Percentiles rank a stretch among this genome's conserved stretches.
These are phyloP conservation scores for Sebastiscus tertius DNA, from an alignment of 2,797 vertebrate genomes.

Conservation along the genomic window DNA sequence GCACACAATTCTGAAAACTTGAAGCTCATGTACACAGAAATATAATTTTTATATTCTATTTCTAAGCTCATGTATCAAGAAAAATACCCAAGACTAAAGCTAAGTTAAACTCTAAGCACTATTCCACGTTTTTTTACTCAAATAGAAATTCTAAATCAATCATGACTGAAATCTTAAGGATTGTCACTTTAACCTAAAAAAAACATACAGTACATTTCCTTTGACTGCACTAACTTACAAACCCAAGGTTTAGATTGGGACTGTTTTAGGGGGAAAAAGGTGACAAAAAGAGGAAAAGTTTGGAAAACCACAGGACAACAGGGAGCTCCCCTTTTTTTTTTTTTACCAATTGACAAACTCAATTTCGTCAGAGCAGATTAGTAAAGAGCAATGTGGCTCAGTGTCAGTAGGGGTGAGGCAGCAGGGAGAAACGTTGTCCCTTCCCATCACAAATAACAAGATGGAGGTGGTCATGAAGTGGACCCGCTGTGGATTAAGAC, in stretches of 20 bases:
- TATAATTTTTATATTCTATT: too few relatives aligned
- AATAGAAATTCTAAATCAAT: too few relatives aligned
- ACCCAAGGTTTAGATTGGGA: conserved; percentile 2
- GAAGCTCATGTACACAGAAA: too few relatives aligned
- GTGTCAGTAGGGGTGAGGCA: conserved; percentile 43
- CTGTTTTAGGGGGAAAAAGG: background rate
- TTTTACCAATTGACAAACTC: conserved; percentile 43
- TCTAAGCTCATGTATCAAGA: too few relatives aligned
- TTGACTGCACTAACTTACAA: background rate
- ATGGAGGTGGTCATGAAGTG: conserved; percentile 46
- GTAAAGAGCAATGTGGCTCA: conserved; percentile 31
- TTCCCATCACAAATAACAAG: conserved; percentile 53
- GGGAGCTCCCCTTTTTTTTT: conserved; percentile 13
- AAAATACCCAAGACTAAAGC: too few relatives aligned
- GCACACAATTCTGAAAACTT: too few relatives aligned
- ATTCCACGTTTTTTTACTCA: too few relatives aligned
- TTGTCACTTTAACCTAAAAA: background rate
- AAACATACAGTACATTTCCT: background rate
- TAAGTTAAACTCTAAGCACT: too few relatives aligned
- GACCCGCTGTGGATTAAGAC: conserved; percentile 45
- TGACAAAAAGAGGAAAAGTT: background rate
- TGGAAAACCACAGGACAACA: conserved; percentile 13
- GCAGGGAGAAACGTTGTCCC: conserved; percentile 42
- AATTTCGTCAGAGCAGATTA: conserved; percentile 47
- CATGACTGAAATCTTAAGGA: too few relatives aligned